Base-by-base conservation (phyloP, 1,140 invertebrate species). In the Leptonema lineaticorne region DNA sequence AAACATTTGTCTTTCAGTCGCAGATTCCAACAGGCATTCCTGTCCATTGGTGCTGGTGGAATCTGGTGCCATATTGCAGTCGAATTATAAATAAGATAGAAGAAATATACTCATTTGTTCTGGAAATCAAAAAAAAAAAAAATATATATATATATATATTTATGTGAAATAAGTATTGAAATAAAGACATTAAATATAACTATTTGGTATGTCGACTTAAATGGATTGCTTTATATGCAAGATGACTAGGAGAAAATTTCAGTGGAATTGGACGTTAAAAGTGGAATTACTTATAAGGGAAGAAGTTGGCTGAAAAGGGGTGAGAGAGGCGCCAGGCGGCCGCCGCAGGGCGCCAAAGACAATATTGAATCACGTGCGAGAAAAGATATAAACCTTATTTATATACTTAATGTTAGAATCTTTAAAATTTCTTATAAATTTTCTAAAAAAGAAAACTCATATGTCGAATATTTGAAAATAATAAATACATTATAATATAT, bases 31-130 rank as follows among this genome's bases (percentile, higher is more conserved):
- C 24, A 28, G 26, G 24, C 62, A 50, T 1, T 18, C 1, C 18
- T 64, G 45, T 16, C 6, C 30, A 16, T n/a, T 18, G 56, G 27
- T n/a, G 16, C 57, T 58, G 4, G 53, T 60, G 1, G 65, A 29
- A 60, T 59, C 53, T 6, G 53, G 65, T 28, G 65, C 57, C 65
- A 67, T 58, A 1, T 28, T 67, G 4, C n/a, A n/a, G n/a, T n/a
- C n/a, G n/a, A n/a, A n/a, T n/a, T n/a, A n/a, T n/a, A n/a, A n/a
- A 41, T 33, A 33, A 33, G 5, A 41, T 14, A 11, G 2, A 14
- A 2, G 37, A 2, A 41, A 4, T 41, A 2, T 41, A 41, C 30
- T 41, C 9, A 41, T 41, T 41, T 41, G 2, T 41, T 41, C 37
- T 41, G 37, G 16, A 41, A 41, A 3, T 14, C 37, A 41, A 41